Conservation (phyloP, 2,888 invertebrate genomes). For the Cabera pusaria region DNA sequence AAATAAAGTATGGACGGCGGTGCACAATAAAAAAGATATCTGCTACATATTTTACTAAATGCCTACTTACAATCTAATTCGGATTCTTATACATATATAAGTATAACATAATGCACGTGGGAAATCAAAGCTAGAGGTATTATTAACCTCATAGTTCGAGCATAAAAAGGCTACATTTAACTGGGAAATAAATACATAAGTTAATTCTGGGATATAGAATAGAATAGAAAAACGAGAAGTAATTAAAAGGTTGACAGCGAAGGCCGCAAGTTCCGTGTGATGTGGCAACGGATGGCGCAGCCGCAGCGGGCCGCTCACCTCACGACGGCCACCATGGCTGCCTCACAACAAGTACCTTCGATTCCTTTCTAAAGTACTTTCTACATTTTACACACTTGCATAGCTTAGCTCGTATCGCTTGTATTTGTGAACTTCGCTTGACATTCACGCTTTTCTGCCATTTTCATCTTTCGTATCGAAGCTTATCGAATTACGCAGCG, state of each 20-base stretch:
- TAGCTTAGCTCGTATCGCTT: slow-evolving; percentile 45
- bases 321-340: slow-evolving; percentile 41
- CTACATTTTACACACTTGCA: slow-evolving; percentile 64
- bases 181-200: too few relatives aligned
- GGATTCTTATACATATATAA: too few relatives aligned
- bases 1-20: too few relatives aligned
- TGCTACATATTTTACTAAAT: too few relatives aligned
- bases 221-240: too few relatives aligned
- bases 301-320: slow-evolving; percentile 66
- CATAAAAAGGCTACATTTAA: too few relatives aligned
- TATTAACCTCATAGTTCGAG: too few relatives aligned
- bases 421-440: slow-evolving; percentile 46
- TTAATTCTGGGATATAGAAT: too few relatives aligned
- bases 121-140: too few relatives aligned
- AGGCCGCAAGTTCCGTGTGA: slow-evolving; percentile 72
- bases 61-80: too few relatives aligned
- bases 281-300: slow-evolving; percentile 64
- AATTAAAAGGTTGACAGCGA: slow-evolving; percentile 78
- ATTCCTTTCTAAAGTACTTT: slow-evolving; percentile 82
- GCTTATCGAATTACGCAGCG: slow-evolving; percentile 53
- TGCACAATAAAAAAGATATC: too few relatives aligned
- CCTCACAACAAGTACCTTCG: slow-evolving; percentile 63
- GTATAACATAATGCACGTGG: too few relatives aligned
- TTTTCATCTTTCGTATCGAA: slow-evolving; percentile 48
- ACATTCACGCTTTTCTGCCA: slow-evolving; percentile 58